Percentiles rank a stretch among this genome's conserved stretches.
Conservation (phyloP, 2,113 vertebrate genomes). For the Prunella himalayana region DNA sequence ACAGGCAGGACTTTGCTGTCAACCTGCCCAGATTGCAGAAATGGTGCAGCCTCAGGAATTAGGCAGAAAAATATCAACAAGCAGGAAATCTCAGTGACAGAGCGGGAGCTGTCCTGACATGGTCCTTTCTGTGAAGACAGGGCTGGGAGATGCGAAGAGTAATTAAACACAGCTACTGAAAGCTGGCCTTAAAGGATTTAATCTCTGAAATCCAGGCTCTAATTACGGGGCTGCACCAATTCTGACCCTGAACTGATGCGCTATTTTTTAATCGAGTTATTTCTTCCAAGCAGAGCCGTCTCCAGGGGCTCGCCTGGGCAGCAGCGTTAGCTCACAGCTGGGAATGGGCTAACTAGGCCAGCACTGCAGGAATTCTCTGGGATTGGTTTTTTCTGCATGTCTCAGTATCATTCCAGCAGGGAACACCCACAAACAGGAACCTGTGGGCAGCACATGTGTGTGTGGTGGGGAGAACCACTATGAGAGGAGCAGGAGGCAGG, state of each 20-base stretch:
- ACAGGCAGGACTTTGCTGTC: background rate
- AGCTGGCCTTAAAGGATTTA: background rate
- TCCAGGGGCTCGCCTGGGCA: background rate
- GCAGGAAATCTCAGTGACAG: too few relatives aligned
- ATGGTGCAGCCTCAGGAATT: background rate
- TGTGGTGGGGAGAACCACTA: rapidly evolving
- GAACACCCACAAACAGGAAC: background rate
- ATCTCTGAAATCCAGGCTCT: background rate
- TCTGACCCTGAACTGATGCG: background rate
- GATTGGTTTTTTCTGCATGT: rapidly evolving
- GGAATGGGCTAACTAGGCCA: background rate
- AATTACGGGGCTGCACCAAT: background rate
- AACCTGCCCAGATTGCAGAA: background rate
- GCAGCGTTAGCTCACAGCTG: background rate
- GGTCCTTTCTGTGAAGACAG: background rate
- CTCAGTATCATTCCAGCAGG: background rate
- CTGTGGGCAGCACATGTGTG: background rate
- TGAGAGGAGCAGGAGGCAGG: background rate
- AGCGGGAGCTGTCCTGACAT: rapidly evolving
- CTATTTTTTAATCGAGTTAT: background rate
- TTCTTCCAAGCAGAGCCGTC: background rate
- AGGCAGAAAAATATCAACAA: background rate
- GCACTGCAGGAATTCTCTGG: background rate
- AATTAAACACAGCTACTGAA: background rate
- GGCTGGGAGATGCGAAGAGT: background rate